Percentiles rank a stretch among this genome's conserved stretches.
Evolutionary conservation across 2,113 vertebrate genomes (phyloP).

Genomic region (Hipposideros armiger): DNA sequence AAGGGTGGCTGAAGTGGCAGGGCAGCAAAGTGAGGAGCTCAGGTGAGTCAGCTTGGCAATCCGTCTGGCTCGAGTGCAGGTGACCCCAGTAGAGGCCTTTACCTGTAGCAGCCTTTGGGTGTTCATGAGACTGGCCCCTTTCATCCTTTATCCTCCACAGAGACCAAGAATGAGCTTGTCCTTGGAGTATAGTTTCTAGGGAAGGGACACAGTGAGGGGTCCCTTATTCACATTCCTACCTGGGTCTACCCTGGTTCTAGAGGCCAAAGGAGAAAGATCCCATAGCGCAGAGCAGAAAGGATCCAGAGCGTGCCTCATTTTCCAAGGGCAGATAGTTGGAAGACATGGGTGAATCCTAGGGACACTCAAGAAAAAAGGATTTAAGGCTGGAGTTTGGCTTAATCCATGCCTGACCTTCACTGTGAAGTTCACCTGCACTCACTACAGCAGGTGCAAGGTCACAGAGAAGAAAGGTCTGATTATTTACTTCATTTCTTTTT

Average conservation of each 20-base stretch:
- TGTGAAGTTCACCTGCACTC: not conserved
- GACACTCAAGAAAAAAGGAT: not conserved
- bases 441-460: not conserved
- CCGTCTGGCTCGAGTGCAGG: not conserved
- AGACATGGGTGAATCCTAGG: not conserved
- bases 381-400: not conserved
- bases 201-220: not conserved
- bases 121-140: not conserved
- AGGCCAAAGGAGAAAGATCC: not conserved
- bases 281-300: rapidly evolving
- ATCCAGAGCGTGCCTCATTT: not conserved
- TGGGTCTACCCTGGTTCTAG: not conserved
- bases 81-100: not conserved
- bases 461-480: not conserved
- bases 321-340: not conserved
- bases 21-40: rapidly evolving
- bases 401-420: too few species aligned
- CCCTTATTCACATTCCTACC: not conserved
- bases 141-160: not conserved
- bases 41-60: not conserved
- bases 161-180: not conserved
- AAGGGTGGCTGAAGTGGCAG: rapidly evolving
- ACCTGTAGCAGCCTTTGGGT: not conserved
- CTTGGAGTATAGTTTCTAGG: not conserved
- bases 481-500: not conserved